A percentile compares a stretch with the other conserved stretches of the same genome.
Conservation (phyloP, 2,888 invertebrate species). For the Troides oblongomaculatus region DNA sequence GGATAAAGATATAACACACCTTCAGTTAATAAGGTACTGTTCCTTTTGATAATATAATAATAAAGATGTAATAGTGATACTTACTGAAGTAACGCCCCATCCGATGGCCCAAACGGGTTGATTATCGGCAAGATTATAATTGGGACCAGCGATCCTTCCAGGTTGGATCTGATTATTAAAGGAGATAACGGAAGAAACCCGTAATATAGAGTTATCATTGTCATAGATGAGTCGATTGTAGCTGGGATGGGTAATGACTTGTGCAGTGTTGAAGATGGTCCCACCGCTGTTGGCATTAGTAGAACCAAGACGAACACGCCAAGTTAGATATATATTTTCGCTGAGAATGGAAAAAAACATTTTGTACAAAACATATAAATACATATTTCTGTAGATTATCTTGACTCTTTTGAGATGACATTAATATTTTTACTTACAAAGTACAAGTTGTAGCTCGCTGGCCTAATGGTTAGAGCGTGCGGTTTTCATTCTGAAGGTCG, state of each 20-base stretch:
- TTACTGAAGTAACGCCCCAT: conserved; percentile 52
- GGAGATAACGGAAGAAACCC: conserved; percentile 33
- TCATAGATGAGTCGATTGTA: conserved; percentile 37
- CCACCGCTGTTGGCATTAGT: conserved; percentile 39
- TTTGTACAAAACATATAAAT: background rate
- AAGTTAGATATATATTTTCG: conserved; percentile 33
- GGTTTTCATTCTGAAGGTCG: too few species aligned
- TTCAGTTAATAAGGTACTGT: too few species aligned
- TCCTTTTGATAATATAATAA: background rate
- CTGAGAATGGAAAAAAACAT: conserved; percentile 8
- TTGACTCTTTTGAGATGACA: background rate
- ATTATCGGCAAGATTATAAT: conserved; percentile 50
- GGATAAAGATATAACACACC: too few species aligned
- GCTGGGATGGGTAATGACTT: conserved; percentile 37
- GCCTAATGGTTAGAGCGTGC: too few species aligned
- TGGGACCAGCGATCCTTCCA: conserved; percentile 46
- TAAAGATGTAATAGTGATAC: conserved; percentile 29
- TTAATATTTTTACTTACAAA: conserved; percentile 33
- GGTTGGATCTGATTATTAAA: conserved; percentile 37
- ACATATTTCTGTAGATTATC: background rate
- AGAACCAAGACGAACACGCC: conserved; percentile 42
- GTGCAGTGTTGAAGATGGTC: conserved; percentile 25
- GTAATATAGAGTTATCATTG: conserved; percentile 48
- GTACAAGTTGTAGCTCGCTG: conserved; percentile 34
- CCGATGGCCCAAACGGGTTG: conserved; percentile 52